Evolutionary conservation across 2,888 invertebrate species (phyloP), one percentile per base, ranked within the genome.

Genomic region (Piscicola geometra): DNA sequence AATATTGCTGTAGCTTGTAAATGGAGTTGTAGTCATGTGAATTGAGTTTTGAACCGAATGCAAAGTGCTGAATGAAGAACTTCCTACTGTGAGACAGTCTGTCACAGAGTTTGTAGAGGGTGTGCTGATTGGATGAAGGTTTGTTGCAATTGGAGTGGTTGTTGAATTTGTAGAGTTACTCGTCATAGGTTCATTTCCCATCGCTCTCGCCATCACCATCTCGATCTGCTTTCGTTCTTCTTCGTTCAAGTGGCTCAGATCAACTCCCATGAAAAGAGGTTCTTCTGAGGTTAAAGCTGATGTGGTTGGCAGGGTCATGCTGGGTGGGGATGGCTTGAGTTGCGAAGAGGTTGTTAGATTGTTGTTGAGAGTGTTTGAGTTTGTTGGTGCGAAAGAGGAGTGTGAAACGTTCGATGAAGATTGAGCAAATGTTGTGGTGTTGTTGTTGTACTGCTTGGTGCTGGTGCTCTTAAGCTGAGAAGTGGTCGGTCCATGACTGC

Each of bases 201-300:
- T 88, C 64, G 89, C 89, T 81, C 89, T 86, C 68, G 88, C 88
- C 87, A 90, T 89, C n/a, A 90, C 89, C 78, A 87, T 87, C 79
- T 88, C 87, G 73, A 90, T 90, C 83, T 88, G 87, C 35, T 28
- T 21, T 28, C 73, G n/a, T 32, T 73, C 73, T 35, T 73, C 73
- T 60, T 56, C 64, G 35, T 56, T 73, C 33, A 73, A 60, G 36
- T 73, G 64, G 32, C 73, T 73, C 28, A 73, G 64, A 60, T 73
- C 73, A 15, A 73, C 41, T 35, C 64, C 73, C 25, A 60, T 21
- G n/a, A 56, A 56, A 5, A n/a, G 60, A 3, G 60, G n/a, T 3
- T 9, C 3, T 15, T 18, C 21, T 25, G 12, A 32, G 36, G 25
- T 73, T 32, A 3, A 21, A 64, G 30, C 33, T n/a, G 15, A 3